Percentiles rank a stretch among this genome's conserved stretches.
Evolutionary conservation across 2,797 vertebrate genomes (phyloP).

Genomic region (Aplochiton taeniatus): DNA sequence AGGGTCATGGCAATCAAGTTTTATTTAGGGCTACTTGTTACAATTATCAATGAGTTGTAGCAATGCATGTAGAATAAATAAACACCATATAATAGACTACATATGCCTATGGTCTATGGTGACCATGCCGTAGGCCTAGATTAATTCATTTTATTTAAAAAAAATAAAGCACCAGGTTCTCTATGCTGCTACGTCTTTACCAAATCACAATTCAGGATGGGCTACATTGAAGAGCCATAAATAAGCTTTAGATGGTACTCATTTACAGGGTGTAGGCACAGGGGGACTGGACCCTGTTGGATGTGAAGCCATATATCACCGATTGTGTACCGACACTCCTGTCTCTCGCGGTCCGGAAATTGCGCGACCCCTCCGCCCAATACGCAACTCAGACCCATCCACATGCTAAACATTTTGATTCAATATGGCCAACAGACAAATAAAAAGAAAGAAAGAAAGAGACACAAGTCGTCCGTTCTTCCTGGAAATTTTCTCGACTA

Average conservation of each 20-base stretch:
- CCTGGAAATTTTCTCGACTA: neutral
- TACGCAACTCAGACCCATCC: constrained; percentile 33
- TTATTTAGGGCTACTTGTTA: constrained; percentile 34
- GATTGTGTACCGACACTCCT: constrained; percentile 1
- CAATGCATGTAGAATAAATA: too few species aligned
- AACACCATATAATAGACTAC: too few species aligned
- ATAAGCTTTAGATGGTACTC: constrained; percentile 44
- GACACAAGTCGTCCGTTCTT: constrained; percentile 31
- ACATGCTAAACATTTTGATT: constrained; percentile 45
- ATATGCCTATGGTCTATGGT: too few species aligned
- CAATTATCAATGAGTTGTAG: too few species aligned
- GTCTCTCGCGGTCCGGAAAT: constrained; percentile 42
- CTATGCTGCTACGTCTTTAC: neutral
- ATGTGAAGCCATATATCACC: constrained; percentile 23
- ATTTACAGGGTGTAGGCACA: constrained; percentile 1
- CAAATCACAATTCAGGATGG: constrained; percentile 4
- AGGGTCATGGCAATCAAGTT: constrained; percentile 36
- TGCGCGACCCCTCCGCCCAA: constrained; percentile 8
- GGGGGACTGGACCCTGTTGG: constrained; percentile 18
- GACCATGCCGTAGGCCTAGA: too few species aligned
- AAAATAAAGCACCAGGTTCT: neutral
- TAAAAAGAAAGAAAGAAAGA: constrained; percentile 40
- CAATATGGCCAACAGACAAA: constrained; percentile 22
- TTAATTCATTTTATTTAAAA: neutral
- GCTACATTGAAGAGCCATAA: constrained; percentile 39